These are phyloP conservation scores for Furnarius figulus DNA, from an alignment of 2,113 vertebrate species.

Conservation along the genomic window DNA sequence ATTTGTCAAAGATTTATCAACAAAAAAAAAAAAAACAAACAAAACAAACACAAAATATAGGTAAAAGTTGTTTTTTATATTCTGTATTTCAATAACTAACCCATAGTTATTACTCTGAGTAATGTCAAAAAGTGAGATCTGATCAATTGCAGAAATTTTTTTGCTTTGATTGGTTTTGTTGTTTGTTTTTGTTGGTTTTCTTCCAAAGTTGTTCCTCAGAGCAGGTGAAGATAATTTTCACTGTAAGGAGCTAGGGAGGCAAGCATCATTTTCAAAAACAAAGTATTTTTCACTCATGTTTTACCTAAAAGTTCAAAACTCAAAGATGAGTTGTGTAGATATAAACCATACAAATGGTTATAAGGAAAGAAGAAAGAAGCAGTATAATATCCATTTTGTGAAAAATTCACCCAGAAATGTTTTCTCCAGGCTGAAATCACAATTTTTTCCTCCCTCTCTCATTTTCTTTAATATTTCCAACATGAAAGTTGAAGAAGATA, in stretches of 20 bases:
- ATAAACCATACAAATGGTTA: background rate
- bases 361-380: background rate
- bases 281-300: background rate
- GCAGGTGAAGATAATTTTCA: background rate
- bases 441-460: background rate
- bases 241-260: background rate
- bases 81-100: constrained; percentile 15
- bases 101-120: background rate
- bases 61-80: background rate
- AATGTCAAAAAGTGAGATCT: background rate
- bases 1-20: constrained; percentile 26
- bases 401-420: background rate
- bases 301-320: background rate
- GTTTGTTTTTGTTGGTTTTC: background rate
- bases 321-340: background rate
- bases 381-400: background rate
- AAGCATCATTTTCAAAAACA: background rate
- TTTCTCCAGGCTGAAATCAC: background rate
- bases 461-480: background rate
- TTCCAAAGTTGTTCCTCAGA: background rate
- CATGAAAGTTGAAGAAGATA: background rate
- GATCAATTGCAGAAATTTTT: background rate
- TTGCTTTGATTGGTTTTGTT: background rate
- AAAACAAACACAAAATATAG: background rate
- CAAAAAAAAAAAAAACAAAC: rapidly evolving